Evolutionary conservation across 2,113 vertebrate species (phyloP).

Genomic region (Brachyhypopomus gauderio): DNA sequence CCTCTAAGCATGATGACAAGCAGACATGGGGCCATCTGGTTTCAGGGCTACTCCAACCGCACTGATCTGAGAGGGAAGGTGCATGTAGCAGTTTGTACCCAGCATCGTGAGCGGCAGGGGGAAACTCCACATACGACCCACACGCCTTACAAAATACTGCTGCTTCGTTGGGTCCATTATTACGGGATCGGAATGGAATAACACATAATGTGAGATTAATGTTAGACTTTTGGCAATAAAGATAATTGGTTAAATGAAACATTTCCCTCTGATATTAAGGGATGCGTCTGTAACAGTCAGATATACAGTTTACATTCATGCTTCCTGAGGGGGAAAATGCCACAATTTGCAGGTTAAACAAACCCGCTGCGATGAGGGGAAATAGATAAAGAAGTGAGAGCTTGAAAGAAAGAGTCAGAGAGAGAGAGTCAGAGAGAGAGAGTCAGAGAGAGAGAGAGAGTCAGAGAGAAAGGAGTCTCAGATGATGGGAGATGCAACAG

Average conservation of each 20-base stretch:
- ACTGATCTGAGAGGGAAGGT: constrained; percentile 59
- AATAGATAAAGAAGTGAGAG: not conserved
- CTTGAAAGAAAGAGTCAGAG: not conserved
- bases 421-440: not conserved
- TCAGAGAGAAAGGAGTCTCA: not conserved
- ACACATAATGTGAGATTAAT: not conserved
- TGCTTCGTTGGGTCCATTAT: not conserved
- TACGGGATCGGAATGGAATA: not conserved
- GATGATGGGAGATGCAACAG: not conserved
- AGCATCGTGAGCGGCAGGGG: not conserved
- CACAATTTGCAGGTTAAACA: not conserved
- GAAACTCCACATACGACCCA: not conserved
- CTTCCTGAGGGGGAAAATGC: not conserved
- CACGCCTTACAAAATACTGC: not conserved
- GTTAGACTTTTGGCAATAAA: too few species aligned
- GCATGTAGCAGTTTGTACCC: constrained; percentile 7
- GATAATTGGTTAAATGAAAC: too few species aligned
- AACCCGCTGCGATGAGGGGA: not conserved
- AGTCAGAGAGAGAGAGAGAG: not conserved
- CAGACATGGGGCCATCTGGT: constrained; percentile 81
- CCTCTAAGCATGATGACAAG: constrained; percentile 76
- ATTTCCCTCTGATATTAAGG: too few species aligned
- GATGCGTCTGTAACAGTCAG: too few species aligned
- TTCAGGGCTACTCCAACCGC: constrained; percentile 65
- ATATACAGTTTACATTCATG: too few species aligned